Base-by-base conservation (phyloP, 2,888 invertebrate genomes). In the Drosophila meridionalis region DNA sequence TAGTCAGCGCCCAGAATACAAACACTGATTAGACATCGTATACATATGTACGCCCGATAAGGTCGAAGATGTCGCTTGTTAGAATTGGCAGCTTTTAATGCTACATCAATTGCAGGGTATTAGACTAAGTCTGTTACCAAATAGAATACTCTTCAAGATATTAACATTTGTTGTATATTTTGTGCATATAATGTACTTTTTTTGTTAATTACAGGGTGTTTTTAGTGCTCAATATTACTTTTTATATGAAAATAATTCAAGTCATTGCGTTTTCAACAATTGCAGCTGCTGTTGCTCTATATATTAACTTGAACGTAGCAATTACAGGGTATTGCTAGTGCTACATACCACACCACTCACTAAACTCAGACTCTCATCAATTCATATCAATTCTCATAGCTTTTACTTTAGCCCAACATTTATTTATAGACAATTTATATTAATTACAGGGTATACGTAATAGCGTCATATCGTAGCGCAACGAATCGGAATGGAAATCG, bases 401-500 rank as follows among this genome's bases (percentile, higher is more conserved):
- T 52, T 52, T 6, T 4, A 7, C 12, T 36, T 26, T 26, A 47
- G 52, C 34, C 3, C 12, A 20, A 36, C 3, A 26, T 1, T 20
- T 36, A 52, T 34, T 52, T 52, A 36, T 52, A 36, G 52, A 36
- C 52, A 20, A 52, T 43, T 58, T 34, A 14, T 20, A 47, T 47
- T n/a, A 34, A 32, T 53, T 62, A 55, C 53, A 62, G 61, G 61
- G 61, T 55, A 64, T 40, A 9, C 42, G 26, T 42, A 9, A 30
- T 42, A 7, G 42, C 42, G 30, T 32, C 40, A 28, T 42, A 36
- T 40, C 12, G 36, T 59, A n/a, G 42, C 43, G 20, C 5, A 67
- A 43, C 72, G 40, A 71, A 71, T 58, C 36, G 20, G 63, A 61
- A 43, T 43, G 42, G 40, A 70, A 74, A 75, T 58, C 61, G 64